These are phyloP conservation scores for Eremophila alpestris DNA, from an alignment of 2,797 vertebrate genomes.

Conservation along the genomic window DNA sequence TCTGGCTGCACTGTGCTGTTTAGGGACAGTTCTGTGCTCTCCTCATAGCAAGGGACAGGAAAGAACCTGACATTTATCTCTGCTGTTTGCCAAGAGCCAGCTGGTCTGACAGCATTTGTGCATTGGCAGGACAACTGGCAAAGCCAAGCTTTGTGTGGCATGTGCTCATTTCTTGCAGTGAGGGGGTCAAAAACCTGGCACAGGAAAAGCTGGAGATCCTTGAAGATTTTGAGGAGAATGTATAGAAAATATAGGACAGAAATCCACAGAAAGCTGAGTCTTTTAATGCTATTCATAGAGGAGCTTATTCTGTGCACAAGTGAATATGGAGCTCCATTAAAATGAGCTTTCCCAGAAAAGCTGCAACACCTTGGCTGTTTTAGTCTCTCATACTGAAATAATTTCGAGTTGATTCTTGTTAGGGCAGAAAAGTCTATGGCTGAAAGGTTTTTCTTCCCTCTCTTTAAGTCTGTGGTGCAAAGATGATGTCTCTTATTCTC, in stretches of 20 bases:
- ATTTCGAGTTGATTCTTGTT: not conserved
- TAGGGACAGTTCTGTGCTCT: not conserved
- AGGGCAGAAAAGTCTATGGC: not conserved
- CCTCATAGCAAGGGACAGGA: not conserved
- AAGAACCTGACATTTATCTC: conserved; percentile 19
- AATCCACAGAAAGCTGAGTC: not conserved
- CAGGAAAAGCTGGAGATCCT: not conserved
- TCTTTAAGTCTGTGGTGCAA: not conserved
- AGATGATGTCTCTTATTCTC: not conserved
- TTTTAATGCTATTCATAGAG: not conserved
- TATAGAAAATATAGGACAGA: not conserved
- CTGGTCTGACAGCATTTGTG: not conserved
- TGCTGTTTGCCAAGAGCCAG: conserved; percentile 26
- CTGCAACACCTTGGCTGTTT: not conserved
- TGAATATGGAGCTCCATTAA: not conserved
- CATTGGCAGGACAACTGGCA: not conserved
- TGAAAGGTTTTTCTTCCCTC: not conserved
- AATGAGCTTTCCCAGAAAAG: not conserved
- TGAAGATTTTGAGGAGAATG: not conserved
- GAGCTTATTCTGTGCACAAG: not conserved
- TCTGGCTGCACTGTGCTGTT: not conserved
- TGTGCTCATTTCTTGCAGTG: not conserved
- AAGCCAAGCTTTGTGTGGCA: not conserved
- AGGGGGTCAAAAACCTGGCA: not conserved
- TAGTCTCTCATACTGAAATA: not conserved